phyloP scores from a whole-genome alignment of 2,797 vertebrate genomes.

The Lophius americanus region DNA sequence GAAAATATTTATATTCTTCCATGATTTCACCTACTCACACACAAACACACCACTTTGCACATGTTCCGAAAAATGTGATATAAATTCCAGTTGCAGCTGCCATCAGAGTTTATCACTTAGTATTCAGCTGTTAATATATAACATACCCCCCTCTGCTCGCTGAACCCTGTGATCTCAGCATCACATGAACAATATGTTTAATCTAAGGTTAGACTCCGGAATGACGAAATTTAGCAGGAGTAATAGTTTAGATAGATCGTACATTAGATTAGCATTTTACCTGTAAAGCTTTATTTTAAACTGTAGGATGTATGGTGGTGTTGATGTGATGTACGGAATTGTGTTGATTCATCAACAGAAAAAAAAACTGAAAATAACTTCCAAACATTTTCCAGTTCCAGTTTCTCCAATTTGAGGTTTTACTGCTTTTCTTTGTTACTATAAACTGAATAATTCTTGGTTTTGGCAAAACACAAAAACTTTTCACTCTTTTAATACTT shows the following conservation, averaged over 20 bases:
- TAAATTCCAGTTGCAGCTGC: constrained; percentile 21
- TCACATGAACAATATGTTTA: background rate
- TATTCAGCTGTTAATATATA: no score
- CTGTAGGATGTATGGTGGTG: background rate
- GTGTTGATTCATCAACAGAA: background rate
- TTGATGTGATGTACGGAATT: background rate
- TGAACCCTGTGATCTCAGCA: background rate
- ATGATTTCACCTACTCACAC: constrained; percentile 14
- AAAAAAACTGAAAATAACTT: background rate
- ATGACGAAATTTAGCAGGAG: no score
- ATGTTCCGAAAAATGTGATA: constrained; percentile 25
- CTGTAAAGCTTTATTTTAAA: background rate
- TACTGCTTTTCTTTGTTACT: no score
- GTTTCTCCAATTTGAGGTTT: no score
- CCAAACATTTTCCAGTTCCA: background rate
- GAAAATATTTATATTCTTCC: constrained; percentile 35
- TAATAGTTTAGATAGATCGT: no score
- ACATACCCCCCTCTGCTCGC: background rate
- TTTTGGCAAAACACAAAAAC: no score
- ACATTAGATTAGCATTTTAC: background rate
- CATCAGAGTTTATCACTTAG: constrained; percentile 3
- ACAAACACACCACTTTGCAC: constrained; percentile 5
- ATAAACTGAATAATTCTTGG: no score
- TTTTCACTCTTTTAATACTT: no score
- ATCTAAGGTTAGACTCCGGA: no score